Percentiles rank a stretch among this genome's conserved stretches.
phyloP scores from a whole-genome alignment of 2,113 vertebrate genomes.

The Malurus alboscapulatus region DNA sequence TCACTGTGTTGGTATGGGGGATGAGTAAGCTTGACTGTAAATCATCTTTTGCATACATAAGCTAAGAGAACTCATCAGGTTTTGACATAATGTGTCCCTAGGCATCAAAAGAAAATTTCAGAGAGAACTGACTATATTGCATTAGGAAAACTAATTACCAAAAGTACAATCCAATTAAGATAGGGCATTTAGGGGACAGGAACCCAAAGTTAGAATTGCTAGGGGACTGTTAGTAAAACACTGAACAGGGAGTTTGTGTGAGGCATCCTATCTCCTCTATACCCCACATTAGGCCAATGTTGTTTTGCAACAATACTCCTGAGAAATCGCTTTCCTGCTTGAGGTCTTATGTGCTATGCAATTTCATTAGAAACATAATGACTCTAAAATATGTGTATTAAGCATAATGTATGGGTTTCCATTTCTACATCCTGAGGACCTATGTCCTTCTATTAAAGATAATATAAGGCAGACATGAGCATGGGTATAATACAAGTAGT shows the following conservation, averaged over 20 bases:
- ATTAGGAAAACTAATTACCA: conserved; percentile 61
- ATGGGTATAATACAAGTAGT: neutral
- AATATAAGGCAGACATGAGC: neutral
- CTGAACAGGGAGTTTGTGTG: neutral
- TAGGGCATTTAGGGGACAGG: conserved; percentile 17
- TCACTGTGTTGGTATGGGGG: neutral
- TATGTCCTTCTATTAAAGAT: neutral
- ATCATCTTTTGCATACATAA: neutral
- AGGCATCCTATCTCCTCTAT: neutral
- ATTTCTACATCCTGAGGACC: conserved; percentile 24
- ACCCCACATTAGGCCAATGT: neutral
- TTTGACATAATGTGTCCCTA: conserved; percentile 10
- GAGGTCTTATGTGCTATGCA: neutral
- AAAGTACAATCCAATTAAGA: conserved; percentile 54
- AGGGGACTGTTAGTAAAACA: neutral
- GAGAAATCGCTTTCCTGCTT: neutral
- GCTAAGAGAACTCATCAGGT: neutral
- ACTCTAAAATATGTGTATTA: neutral
- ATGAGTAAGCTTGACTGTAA: neutral
- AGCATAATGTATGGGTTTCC: conserved; percentile 44
- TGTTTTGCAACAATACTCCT: neutral
- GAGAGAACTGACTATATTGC: neutral
- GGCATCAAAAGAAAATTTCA: conserved; percentile 12
- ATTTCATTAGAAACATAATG: neutral
- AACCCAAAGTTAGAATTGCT: conserved; percentile 16